A percentile compares a stretch with the other conserved stretches of the same genome.
These are phyloP conservation scores for Hypanus sabinus DNA, from an alignment of 2,113 vertebrate genomes.

Conservation along the genomic window DNA sequence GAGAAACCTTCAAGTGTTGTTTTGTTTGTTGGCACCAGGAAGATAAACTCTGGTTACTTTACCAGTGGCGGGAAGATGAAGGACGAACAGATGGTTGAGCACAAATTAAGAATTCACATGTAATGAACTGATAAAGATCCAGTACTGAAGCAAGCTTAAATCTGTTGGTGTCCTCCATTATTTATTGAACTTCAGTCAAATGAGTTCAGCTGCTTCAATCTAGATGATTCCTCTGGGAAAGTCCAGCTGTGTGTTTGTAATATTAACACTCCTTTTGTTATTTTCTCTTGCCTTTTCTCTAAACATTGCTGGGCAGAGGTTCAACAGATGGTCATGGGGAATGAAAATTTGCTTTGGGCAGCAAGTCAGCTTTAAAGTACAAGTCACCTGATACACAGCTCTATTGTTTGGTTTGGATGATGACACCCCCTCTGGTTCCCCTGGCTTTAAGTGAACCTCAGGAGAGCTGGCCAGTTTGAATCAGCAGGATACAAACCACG, in stretches of 20 bases:
- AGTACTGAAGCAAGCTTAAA: not conserved
- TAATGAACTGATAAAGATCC: not conserved
- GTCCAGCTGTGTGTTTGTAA: too few relatives aligned
- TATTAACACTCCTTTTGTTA: not conserved
- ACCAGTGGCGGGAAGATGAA: not conserved
- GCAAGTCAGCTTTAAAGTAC: too few relatives aligned
- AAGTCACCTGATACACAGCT: too few relatives aligned
- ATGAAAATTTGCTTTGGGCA: too few relatives aligned
- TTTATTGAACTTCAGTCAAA: not conserved
- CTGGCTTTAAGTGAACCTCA: not conserved
- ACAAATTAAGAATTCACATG: not conserved
- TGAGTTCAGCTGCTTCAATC: not conserved
- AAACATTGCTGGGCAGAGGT: not conserved
- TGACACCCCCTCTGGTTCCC: not conserved
- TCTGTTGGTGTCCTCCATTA: constrained; percentile 6
- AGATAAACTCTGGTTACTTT: not conserved
- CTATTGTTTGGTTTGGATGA: too few relatives aligned
- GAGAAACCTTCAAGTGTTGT: too few relatives aligned
- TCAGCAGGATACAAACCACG: not conserved
- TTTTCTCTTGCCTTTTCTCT: not conserved
- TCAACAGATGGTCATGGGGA: not conserved
- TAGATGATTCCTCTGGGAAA: not conserved
- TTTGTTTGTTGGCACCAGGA: not conserved
- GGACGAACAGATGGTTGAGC: not conserved
- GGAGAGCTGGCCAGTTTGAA: not conserved